Conservation (phyloP, 1,140 invertebrate species). For the Choristoneura fumiferana region DNA sequence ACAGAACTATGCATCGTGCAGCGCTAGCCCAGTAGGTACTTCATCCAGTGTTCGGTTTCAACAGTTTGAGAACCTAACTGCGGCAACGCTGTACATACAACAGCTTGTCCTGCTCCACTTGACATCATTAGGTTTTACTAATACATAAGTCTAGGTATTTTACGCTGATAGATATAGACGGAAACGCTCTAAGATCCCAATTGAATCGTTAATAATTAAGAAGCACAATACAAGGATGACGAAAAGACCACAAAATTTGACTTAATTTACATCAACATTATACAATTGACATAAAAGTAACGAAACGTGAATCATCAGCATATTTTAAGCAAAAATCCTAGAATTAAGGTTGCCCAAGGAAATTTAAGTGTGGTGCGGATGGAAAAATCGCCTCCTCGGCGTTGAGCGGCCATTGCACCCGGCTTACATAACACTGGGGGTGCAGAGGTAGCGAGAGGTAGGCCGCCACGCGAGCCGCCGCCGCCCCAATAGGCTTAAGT, state of each 20-base stretch:
- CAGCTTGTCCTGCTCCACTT: no score
- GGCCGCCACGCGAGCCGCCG: conserved; percentile 33
- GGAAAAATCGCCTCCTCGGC: conserved; percentile 43
- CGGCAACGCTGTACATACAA: no score
- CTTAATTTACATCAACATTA: conserved; percentile 27
- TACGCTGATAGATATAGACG: no score
- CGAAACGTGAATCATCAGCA: conserved; percentile 34
- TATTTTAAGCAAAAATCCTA: conserved; percentile 32
- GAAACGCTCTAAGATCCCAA: no score
- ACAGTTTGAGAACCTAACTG: no score
- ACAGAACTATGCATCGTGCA: conserved; percentile 42
- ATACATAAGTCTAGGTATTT: no score
- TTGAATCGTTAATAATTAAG: no score
- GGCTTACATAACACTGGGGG: conserved; percentile 72
- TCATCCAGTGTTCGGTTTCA: no score
- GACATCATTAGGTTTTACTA: no score
- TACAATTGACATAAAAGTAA: conserved; percentile 22
- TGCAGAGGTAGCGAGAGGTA: conserved; percentile 64
- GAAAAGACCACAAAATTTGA: conserved; percentile 16
- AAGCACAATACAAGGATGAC: not conserved
- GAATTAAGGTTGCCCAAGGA: conserved; percentile 37
- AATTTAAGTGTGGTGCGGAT: conserved; percentile 39
- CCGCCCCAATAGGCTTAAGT: conserved; percentile 34
- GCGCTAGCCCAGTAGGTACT: no score
- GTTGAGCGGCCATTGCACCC: conserved; percentile 71